Conservation (phyloP, 1,140 invertebrate species). For the Anthonomus grandis region DNA sequence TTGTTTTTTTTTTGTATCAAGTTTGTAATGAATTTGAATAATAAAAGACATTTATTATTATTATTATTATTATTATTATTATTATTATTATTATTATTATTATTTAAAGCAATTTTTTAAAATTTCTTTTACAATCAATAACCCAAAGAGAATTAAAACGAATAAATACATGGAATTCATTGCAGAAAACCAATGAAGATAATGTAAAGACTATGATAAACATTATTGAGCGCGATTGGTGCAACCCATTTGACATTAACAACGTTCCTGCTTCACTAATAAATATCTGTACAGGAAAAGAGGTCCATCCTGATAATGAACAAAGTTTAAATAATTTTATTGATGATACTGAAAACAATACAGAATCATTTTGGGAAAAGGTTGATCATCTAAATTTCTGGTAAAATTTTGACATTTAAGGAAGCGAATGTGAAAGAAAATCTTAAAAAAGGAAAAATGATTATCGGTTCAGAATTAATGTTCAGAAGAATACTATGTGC, state of each 20-base stretch:
- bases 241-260: conserved; percentile 15
- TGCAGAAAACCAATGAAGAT: conserved; percentile 16
- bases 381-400: conserved; percentile 9
- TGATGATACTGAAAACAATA: background rate
- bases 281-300: conserved; percentile 14
- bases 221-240: conserved; percentile 7
- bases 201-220: conserved; percentile 8
- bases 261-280: conserved; percentile 4
- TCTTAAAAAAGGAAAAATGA: conserved; percentile 3
- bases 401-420: conserved; percentile 13
- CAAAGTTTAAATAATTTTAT: conserved; percentile 5
- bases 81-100: no score
- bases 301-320: background rate
- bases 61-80: no score
- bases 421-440: background rate
- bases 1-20: no score
- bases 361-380: background rate
- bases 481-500: conserved; percentile 19
- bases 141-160: no score
- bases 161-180: no score
- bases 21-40: no score
- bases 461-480: conserved; percentile 18
- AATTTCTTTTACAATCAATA: no score
- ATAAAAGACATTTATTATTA: no score
- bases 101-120: no score